Percentiles rank a stretch among this genome's conserved stretches.
phyloP scores from a whole-genome alignment of 2,797 vertebrate genomes.

The Clarias fuscus region DNA sequence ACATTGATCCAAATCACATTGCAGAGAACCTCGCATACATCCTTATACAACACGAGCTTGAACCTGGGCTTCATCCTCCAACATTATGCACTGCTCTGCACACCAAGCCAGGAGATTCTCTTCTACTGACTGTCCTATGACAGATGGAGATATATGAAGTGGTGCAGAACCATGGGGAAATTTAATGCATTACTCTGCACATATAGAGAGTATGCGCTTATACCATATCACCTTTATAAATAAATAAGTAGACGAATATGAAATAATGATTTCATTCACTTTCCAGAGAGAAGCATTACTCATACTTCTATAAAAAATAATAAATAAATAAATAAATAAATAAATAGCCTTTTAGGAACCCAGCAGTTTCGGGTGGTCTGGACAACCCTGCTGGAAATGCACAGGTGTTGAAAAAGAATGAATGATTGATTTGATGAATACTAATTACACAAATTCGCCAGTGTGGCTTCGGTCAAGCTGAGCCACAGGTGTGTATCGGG shows the following conservation, averaged over 20 bases:
- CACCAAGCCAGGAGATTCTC: neutral
- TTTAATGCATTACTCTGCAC: neutral
- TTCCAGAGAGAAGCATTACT: constrained; percentile 6
- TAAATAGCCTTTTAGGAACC: neutral
- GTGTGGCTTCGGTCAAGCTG: neutral
- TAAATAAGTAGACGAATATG: neutral
- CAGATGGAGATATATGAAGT: neutral
- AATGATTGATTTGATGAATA: constrained; percentile 22
- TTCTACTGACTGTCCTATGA: neutral
- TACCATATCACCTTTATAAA: neutral
- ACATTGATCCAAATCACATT: neutral
- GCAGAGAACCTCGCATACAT: neutral
- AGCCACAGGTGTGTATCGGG: neutral
- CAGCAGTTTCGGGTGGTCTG: neutral
- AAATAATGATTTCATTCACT: neutral
- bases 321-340: neutral
- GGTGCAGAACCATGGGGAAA: neutral
- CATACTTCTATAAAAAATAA: neutral
- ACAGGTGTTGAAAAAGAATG: constrained; percentile 6
- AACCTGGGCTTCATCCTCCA: neutral
- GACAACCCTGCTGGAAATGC: neutral
- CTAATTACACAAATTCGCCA: neutral
- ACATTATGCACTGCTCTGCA: neutral
- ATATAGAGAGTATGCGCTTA: neutral
- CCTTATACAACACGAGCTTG: neutral